A percentile compares a stretch with the other conserved stretches of the same genome.
Conservation (phyloP, 1,140 invertebrate genomes). For the Euwallacea fornicatus region DNA sequence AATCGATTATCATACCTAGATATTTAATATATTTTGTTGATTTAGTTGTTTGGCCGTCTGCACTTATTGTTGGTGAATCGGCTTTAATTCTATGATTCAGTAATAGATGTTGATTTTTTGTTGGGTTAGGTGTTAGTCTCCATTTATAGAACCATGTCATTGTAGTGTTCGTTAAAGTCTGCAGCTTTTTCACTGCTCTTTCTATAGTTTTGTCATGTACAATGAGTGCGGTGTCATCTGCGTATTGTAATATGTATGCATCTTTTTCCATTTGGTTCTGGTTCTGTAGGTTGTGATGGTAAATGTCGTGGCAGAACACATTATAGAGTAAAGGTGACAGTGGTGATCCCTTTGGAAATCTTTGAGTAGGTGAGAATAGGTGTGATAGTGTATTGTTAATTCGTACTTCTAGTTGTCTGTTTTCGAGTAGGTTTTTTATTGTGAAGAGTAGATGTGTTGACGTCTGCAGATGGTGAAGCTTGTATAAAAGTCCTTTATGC, state of each 20-base stretch:
- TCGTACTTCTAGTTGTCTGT: too few species aligned
- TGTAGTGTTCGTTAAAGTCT: too few species aligned
- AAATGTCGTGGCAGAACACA: neutral
- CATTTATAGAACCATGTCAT: too few species aligned
- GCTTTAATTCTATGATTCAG: conserved; percentile 6
- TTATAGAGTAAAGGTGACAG: neutral
- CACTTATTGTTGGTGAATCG: neutral
- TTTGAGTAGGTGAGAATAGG: neutral
- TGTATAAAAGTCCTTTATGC: neutral
- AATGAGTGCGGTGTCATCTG: conserved; percentile 14
- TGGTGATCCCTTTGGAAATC: neutral
- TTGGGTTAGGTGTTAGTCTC: neutral
- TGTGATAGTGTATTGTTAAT: too few species aligned
- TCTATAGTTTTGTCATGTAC: too few species aligned
- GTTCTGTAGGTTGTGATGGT: neutral
- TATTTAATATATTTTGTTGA: neutral
- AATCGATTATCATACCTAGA: neutral
- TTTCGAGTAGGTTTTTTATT: neutral
- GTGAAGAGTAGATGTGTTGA: neutral
- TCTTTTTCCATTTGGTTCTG: neutral
- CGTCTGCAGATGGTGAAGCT: neutral
- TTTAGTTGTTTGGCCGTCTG: neutral
- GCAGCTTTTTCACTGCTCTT: too few species aligned
- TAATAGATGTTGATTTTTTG: neutral
- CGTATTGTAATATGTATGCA: conserved; percentile 13